phyloP scores from a whole-genome alignment of 2,888 invertebrate species.

The Gryllus longicercus region DNA sequence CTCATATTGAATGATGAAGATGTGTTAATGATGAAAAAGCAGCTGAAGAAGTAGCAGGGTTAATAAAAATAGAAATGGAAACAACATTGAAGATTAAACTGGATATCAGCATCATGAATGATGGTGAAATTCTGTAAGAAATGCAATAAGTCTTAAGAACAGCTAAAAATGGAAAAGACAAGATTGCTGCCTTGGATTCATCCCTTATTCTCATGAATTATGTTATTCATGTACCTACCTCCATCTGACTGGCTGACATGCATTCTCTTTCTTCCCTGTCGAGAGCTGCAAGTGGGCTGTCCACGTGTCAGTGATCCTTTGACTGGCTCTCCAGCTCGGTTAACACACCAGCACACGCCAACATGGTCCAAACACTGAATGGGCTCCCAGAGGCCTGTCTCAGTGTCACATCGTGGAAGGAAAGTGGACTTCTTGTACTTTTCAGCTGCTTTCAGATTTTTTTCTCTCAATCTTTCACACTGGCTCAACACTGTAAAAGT shows the following conservation, averaged over 20 bases:
- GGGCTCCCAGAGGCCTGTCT: conserved; percentile 73
- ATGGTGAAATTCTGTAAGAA: too few relatives aligned
- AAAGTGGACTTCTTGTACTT: conserved; percentile 72
- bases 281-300: conserved; percentile 73
- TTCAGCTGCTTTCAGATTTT: conserved; percentile 69
- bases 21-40: too few relatives aligned
- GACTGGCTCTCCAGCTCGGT: conserved; percentile 73
- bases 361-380: conserved; percentile 74
- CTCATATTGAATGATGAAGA: too few relatives aligned
- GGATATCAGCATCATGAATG: too few relatives aligned
- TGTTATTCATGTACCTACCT: conserved; percentile 45
- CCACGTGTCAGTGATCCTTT: conserved; percentile 77
- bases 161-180: too few relatives aligned
- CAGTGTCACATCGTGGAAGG: conserved; percentile 69
- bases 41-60: too few relatives aligned
- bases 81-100: too few relatives aligned
- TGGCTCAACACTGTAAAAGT: conserved; percentile 62
- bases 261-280: conserved; percentile 66
- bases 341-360: conserved; percentile 86
- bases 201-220: too few relatives aligned
- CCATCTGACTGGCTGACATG: conserved; percentile 52
- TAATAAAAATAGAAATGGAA: too few relatives aligned
- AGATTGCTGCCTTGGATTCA: too few relatives aligned
- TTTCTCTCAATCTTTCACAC: conserved; percentile 75
- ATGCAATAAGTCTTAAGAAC: too few relatives aligned